These are phyloP conservation scores for Gallinago nigripennis DNA, from an alignment of 2,797 vertebrate species.

Conservation along the genomic window DNA sequence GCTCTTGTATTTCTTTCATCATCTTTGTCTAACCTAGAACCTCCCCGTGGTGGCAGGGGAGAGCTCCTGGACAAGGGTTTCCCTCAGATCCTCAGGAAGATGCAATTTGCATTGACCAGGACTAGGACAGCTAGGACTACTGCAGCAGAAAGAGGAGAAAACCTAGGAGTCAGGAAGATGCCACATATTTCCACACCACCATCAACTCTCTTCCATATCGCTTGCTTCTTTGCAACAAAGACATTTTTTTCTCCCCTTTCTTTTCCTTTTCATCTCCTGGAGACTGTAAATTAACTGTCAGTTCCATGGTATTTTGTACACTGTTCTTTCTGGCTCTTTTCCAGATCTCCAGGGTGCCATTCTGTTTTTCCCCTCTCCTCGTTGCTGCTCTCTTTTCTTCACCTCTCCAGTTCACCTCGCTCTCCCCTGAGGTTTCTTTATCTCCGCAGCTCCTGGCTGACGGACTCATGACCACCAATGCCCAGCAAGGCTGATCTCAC, in stretches of 20 bases:
- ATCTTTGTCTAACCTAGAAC: background rate
- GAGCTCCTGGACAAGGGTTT: background rate
- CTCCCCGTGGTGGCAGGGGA: accelerated
- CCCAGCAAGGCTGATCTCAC: constrained; percentile 4
- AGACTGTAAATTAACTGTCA: constrained; percentile 35
- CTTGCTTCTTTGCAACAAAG: background rate
- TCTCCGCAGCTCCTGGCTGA: background rate
- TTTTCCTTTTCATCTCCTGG: background rate
- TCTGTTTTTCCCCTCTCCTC: background rate
- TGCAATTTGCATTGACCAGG: background rate
- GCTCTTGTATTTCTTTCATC: background rate
- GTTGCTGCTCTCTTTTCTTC: background rate
- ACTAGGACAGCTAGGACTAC: background rate
- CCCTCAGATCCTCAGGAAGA: background rate
- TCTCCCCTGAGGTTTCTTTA: background rate
- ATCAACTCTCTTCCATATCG: background rate
- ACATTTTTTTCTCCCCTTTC: background rate
- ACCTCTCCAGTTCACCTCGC: background rate
- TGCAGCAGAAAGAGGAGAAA: background rate
- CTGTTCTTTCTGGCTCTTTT: constrained; percentile 18
- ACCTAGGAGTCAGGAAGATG: background rate
- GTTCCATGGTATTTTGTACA: background rate
- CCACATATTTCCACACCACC: background rate
- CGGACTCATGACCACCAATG: background rate
- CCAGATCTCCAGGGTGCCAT: constrained; percentile 29